phyloP scores from a whole-genome alignment of 2,113 vertebrate species.

The Eretmodus cyanostictus region DNA sequence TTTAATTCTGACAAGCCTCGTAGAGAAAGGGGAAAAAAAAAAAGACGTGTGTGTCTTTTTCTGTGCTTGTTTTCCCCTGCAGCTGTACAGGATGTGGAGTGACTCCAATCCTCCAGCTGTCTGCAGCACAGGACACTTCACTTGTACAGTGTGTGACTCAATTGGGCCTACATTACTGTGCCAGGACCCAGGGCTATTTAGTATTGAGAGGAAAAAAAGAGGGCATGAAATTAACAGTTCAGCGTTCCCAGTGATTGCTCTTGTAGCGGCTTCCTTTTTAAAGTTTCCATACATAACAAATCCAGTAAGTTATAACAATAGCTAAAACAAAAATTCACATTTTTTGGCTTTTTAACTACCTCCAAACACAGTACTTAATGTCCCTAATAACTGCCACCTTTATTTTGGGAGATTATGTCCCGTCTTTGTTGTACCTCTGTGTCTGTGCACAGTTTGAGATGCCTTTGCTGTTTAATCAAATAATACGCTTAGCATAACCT shows the following conservation, averaged over 20 bases:
- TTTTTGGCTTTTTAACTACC: neutral
- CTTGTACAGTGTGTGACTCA: conserved; percentile 34
- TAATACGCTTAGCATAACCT: neutral
- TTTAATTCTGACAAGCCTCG: neutral
- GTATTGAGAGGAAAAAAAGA: neutral
- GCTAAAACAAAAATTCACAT: accelerated
- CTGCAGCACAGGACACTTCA: conserved; percentile 22
- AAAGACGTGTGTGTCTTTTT: neutral
- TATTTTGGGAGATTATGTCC: neutral
- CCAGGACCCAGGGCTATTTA: neutral
- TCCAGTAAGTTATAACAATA: neutral
- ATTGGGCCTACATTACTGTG: neutral
- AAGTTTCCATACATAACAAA: neutral
- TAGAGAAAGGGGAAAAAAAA: accelerated
- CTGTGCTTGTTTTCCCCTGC: conserved; percentile 23
- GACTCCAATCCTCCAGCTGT: conserved; percentile 40
- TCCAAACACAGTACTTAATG: neutral
- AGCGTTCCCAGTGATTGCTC: neutral
- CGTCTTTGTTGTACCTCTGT: neutral
- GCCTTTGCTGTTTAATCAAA: neutral
- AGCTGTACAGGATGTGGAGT: conserved; percentile 51
- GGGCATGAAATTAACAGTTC: neutral
- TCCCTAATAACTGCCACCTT: neutral
- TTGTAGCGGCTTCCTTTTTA: neutral
- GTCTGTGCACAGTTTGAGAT: neutral